phyloP scores from a whole-genome alignment of 1,140 invertebrate species.

The Hylaeus volcanicus region DNA sequence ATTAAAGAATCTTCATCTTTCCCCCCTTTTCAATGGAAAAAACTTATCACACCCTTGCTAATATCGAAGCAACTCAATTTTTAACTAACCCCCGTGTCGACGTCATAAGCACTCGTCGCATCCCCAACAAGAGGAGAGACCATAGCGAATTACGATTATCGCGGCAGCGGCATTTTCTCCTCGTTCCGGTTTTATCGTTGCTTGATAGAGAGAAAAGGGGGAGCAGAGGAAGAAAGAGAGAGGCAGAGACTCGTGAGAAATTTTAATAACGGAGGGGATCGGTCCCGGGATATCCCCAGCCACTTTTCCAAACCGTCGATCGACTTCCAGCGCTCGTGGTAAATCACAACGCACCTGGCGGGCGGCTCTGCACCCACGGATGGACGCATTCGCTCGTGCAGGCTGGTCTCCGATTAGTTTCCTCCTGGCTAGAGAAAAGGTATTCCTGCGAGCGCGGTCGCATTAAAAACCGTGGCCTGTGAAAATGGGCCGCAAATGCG shows the following conservation, averaged over 20 bases:
- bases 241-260: constrained; percentile 39
- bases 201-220: neutral
- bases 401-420: constrained; percentile 52
- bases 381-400: constrained; percentile 43
- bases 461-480: constrained; percentile 54
- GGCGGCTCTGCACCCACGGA: constrained; percentile 25
- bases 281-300: constrained; percentile 3
- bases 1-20: no score
- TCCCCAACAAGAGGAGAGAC: neutral
- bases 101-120: neutral
- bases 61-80: no score
- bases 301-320: constrained; percentile 41
- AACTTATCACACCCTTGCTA: no score
- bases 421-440: constrained; percentile 48
- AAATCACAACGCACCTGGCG: constrained; percentile 64
- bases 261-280: constrained; percentile 58
- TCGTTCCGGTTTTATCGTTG: constrained; percentile 11
- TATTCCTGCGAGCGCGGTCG: constrained; percentile 39
- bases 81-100: no score
- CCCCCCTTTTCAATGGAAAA: no score
- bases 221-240: neutral
- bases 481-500: constrained; percentile 48
- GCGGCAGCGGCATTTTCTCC: constrained; percentile 6
- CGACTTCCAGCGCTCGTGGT: constrained; percentile 53
- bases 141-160: constrained; percentile 30